Evolutionary conservation across 2,888 invertebrate species (phyloP).

Genomic region (Stenotaenia linearis): DNA sequence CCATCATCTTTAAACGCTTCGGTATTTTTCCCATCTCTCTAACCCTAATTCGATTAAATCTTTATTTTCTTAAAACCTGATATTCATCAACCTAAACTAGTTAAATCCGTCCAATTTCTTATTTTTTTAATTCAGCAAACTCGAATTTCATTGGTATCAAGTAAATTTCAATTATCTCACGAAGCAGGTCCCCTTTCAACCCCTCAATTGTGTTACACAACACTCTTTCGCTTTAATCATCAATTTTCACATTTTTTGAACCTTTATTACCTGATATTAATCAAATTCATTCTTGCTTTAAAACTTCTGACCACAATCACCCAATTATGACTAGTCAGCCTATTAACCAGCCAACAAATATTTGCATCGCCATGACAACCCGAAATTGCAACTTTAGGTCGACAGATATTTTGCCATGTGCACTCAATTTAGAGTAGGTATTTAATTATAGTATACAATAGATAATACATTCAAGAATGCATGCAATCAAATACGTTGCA

Average conservation of each 20-base stretch:
- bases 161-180: neutral
- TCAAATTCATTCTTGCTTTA: neutral
- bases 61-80: neutral
- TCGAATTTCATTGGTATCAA: neutral
- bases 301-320: too few relatives aligned
- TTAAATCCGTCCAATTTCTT: neutral
- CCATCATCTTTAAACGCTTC: neutral
- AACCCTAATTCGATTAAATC: neutral
- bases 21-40: neutral
- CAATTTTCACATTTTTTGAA: too few relatives aligned
- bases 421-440: neutral
- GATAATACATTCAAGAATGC: neutral
- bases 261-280: too few relatives aligned
- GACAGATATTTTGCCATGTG: neutral
- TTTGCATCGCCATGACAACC: neutral
- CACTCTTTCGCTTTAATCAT: neutral
- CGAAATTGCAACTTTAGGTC: neutral
- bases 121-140: neutral
- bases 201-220: neutral
- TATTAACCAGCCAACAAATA: too few relatives aligned
- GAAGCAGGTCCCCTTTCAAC: neutral
- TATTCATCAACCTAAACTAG: neutral
- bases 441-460: conserved; percentile 13
- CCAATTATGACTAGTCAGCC: too few relatives aligned
- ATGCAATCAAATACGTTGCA: neutral